phyloP scores from a whole-genome alignment of 2,797 vertebrate species.

The Pangasius macronema region DNA sequence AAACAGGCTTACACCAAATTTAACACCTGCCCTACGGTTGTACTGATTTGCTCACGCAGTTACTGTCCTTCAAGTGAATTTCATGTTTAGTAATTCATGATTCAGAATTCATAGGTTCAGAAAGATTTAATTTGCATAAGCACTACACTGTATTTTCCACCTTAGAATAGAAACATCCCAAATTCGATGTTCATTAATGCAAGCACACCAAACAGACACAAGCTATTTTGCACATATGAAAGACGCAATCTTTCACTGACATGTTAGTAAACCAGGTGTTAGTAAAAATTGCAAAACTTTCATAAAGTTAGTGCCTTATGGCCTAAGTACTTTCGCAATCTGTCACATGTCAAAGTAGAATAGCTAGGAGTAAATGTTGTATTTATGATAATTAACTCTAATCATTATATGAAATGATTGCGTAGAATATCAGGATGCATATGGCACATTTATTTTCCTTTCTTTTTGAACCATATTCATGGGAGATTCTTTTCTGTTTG shows the following conservation, averaged over 20 bases:
- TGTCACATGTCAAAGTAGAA: background rate
- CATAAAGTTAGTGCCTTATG: background rate
- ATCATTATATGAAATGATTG: background rate
- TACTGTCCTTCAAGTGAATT: background rate
- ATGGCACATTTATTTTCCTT: background rate
- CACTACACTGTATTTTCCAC: background rate
- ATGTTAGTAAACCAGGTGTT: background rate
- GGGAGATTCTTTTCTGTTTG: too few relatives aligned
- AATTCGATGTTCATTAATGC: background rate
- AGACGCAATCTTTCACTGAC: background rate
- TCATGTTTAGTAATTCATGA: background rate
- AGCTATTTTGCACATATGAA: background rate
- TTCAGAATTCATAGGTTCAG: too few relatives aligned
- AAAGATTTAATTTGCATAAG: background rate
- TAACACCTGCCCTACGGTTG: background rate
- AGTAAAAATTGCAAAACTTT: background rate
- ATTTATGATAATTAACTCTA: conserved; percentile 1
- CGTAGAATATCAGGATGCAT: background rate
- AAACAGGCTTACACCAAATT: background rate
- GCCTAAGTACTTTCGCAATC: background rate
- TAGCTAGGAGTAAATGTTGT: background rate
- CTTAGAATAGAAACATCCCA: background rate
- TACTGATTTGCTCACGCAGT: background rate
- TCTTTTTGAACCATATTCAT: background rate
- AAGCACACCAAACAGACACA: background rate